phyloP scores from a whole-genome alignment of 2,113 vertebrate genomes.

The Dermatemys mawii region DNA sequence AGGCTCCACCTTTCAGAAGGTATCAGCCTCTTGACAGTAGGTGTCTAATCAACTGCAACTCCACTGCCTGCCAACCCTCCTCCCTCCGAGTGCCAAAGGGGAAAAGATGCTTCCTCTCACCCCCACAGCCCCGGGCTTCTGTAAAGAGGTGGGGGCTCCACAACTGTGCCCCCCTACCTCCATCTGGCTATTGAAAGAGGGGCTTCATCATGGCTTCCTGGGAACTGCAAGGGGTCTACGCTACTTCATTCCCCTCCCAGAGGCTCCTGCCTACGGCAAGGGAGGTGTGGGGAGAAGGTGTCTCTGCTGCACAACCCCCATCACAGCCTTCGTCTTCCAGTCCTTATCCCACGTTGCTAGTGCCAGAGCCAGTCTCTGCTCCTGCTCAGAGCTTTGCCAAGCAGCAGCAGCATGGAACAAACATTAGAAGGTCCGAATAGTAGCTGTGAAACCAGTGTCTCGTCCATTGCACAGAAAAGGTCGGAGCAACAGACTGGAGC shows the following conservation, averaged over 20 bases:
- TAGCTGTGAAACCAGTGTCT: not conserved
- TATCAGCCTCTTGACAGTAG: not conserved
- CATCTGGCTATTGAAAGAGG: not conserved
- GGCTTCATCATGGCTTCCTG: not conserved
- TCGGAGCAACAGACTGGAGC: not conserved
- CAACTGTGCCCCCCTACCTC: not conserved
- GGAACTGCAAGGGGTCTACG: not conserved
- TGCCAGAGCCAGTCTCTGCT: not conserved
- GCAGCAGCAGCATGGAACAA: not conserved
- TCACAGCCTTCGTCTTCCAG: not conserved
- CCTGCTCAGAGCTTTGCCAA: not conserved
- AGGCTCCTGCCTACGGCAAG: not conserved
- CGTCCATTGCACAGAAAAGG: not conserved
- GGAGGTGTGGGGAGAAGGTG: not conserved
- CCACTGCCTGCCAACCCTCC: not conserved
- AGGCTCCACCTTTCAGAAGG: not conserved
- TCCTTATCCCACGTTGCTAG: not conserved
- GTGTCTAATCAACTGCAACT: not conserved
- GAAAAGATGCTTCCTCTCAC: not conserved
- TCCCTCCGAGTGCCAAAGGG: not conserved
- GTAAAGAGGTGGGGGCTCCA: not conserved
- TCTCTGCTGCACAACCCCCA: not conserved
- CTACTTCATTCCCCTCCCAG: not conserved
- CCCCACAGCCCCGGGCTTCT: not conserved
- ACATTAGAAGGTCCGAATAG: not conserved